Evolutionary conservation across 2,797 vertebrate species (phyloP).

Genomic region (Prionace glauca): DNA sequence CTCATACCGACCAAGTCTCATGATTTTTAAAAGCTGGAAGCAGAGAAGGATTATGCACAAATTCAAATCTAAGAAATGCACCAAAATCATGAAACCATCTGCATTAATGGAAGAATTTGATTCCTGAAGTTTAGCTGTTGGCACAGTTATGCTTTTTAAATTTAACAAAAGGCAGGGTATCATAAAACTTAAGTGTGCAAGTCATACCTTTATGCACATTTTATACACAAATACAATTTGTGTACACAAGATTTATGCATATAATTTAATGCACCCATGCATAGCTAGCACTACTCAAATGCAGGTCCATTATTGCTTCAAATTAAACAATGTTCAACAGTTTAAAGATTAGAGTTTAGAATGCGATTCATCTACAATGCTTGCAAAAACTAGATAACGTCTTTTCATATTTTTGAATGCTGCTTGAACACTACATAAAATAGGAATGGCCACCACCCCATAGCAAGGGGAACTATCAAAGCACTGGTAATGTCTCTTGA

Average conservation of each 20-base stretch:
- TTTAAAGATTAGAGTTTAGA: slow-evolving; percentile 11
- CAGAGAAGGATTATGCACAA: neutral
- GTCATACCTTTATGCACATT: neutral
- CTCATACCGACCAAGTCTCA: neutral
- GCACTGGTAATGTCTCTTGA: neutral
- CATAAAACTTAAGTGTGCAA: neutral
- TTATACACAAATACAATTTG: neutral
- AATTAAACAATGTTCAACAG: neutral
- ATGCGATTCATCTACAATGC: neutral
- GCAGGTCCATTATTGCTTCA: neutral
- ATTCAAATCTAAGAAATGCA: neutral
- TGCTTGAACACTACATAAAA: neutral
- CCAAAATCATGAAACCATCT: neutral
- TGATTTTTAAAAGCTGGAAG: neutral
- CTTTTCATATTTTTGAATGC: neutral
- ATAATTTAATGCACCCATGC: neutral
- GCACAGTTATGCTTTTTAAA: neutral
- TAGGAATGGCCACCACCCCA: neutral
- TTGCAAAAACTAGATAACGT: neutral
- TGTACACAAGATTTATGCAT: neutral
- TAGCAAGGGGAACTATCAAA: neutral
- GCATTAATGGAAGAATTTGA: neutral
- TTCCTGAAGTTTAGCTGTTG: neutral
- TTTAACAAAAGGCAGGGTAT: neutral
- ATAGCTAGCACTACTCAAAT: neutral